These are phyloP conservation scores for Tricholaema leucomelas DNA, from an alignment of 2,113 vertebrate species.

Conservation along the genomic window DNA sequence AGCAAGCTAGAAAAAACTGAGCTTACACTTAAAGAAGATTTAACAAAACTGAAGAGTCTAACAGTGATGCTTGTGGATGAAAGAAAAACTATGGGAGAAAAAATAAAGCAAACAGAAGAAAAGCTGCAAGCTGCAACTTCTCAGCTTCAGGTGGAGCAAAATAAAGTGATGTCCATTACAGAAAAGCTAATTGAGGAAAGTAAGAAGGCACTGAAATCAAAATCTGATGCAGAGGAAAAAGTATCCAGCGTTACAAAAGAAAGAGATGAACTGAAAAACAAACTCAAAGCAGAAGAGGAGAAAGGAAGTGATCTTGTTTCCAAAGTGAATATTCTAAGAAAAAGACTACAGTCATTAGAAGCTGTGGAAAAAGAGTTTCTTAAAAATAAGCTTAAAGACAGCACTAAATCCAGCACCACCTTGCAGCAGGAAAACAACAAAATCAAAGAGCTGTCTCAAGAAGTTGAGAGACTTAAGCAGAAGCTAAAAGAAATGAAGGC, in stretches of 20 bases:
- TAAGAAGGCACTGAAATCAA: slow-evolving; percentile 90
- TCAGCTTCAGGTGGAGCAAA: slow-evolving; percentile 92
- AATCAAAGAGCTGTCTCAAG: slow-evolving; percentile 93
- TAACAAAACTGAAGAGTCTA: slow-evolving; percentile 94
- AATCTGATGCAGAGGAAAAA: slow-evolving; percentile 93
- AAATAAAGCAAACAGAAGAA: slow-evolving; percentile 92
- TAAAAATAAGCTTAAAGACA: slow-evolving; percentile 89
- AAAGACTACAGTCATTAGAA: slow-evolving; percentile 91
- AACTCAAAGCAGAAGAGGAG: slow-evolving; percentile 88
- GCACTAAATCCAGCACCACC: slow-evolving; percentile 76
- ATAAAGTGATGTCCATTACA: slow-evolving; percentile 90
- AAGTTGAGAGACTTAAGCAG: slow-evolving; percentile 89
- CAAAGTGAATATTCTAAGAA: slow-evolving; percentile 89
- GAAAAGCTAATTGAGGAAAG: slow-evolving; percentile 97
- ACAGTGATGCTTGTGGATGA: slow-evolving; percentile 97
- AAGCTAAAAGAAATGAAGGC: slow-evolving; percentile 94
- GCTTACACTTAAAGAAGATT: slow-evolving; percentile 89
- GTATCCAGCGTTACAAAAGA: slow-evolving; percentile 87
- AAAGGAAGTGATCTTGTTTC: slow-evolving; percentile 89
- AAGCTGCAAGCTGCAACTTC: slow-evolving; percentile 88
- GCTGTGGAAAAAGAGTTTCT: slow-evolving; percentile 86
- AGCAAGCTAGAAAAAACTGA: slow-evolving; percentile 89
- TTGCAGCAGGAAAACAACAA: slow-evolving; percentile 95
- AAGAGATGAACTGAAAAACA: slow-evolving; percentile 89
- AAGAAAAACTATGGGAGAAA: slow-evolving; percentile 91